Conservation (phyloP, 2,797 vertebrate species). For the Borostomias antarcticus region DNA sequence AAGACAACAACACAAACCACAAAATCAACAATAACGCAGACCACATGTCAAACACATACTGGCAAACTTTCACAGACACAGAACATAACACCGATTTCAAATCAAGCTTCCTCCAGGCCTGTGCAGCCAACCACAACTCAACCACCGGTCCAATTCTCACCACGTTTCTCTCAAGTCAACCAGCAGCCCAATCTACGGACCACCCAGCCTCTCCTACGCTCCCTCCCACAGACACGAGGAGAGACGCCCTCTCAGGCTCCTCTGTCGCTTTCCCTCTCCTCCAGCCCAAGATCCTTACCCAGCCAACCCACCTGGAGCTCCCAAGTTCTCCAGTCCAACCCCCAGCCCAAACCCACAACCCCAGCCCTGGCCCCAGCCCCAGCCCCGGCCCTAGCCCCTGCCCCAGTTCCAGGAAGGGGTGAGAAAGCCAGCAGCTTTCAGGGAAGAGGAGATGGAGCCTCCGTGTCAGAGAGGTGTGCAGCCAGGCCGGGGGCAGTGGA, state of each 20-base stretch:
- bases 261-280: constrained; percentile 43
- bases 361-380: constrained; percentile 15
- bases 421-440: constrained; percentile 35
- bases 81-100: constrained; percentile 19
- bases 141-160: constrained; percentile 25
- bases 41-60: constrained; percentile 23
- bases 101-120: constrained; percentile 41
- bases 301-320: constrained; percentile 47
- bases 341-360: constrained; percentile 37
- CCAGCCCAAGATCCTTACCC: constrained; percentile 41
- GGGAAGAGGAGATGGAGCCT: constrained; percentile 33
- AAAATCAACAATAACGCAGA: neutral
- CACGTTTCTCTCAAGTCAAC: constrained; percentile 1
- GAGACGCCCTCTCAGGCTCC: constrained; percentile 28
- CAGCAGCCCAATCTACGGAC: constrained; percentile 25
- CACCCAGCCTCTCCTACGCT: constrained; percentile 36
- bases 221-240: constrained; percentile 26
- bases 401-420: constrained; percentile 25
- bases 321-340: constrained; percentile 29
- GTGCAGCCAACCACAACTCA: constrained; percentile 34
- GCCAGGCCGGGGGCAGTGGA: constrained; percentile 46
- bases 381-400: constrained; percentile 9
- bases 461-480: constrained; percentile 35
- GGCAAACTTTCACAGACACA: constrained; percentile 40
- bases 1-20: constrained; percentile 7